Evolutionary conservation across 2,113 vertebrate species (phyloP).

Genomic region (Suncus etruscus): DNA sequence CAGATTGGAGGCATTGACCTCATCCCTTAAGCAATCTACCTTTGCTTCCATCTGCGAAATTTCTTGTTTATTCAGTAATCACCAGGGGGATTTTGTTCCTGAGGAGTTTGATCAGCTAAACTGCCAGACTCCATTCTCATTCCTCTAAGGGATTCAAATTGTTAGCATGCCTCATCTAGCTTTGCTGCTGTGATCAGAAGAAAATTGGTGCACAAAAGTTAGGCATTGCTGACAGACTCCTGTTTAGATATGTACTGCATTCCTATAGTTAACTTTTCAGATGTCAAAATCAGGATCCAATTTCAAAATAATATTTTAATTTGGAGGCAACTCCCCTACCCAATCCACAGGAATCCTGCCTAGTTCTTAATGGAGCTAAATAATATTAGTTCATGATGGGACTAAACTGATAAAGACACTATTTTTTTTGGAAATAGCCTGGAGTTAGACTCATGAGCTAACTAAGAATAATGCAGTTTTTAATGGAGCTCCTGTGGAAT

Average conservation of each 20-base stretch:
- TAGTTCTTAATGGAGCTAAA: conserved; percentile 32
- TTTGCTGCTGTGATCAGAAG: neutral
- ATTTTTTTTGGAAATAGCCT: neutral
- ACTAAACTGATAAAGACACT: neutral
- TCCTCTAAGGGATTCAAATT: neutral
- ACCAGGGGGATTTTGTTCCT: neutral
- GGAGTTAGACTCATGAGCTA: neutral
- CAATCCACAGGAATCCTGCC: neutral
- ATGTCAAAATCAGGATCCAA: neutral
- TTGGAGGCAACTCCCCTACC: neutral
- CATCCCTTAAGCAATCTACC: neutral
- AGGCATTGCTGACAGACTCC: neutral
- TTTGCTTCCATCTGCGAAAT: neutral
- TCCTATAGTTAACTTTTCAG: neutral
- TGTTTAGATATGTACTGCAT: neutral
- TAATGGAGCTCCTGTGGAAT: neutral
- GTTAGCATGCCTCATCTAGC: neutral
- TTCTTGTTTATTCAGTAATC: neutral
- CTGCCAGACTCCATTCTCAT: neutral
- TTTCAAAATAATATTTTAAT: conserved; percentile 10
- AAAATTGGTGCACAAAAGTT: neutral
- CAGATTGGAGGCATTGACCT: neutral
- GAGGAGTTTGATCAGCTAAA: conserved; percentile 17
- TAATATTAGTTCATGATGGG: neutral
- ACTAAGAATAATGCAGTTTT: neutral